Base-by-base conservation (phyloP, 2,113 vertebrate genomes). In the Dicentrarchus labrax region DNA sequence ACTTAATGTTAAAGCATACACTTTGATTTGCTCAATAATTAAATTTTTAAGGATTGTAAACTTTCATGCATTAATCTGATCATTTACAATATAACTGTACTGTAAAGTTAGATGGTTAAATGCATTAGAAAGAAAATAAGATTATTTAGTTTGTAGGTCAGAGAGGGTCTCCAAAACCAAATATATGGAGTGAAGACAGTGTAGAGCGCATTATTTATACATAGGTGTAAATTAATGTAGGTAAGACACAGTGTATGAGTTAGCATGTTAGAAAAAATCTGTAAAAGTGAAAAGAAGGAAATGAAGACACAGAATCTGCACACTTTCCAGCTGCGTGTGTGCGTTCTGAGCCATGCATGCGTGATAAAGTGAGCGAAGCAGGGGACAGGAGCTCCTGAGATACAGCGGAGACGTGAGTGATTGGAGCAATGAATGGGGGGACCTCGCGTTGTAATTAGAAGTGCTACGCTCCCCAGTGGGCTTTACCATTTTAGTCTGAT, bases 401-500 rank as follows among this genome's bases (percentile, higher is more conserved):
- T 76, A 53, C 36, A 79, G 64, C 19, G n/a, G 60, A 54, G 39
- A 65, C 2, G 21, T 87, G 85, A 87, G 15, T 72, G 88, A 90
- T 72, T 73, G 78, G 51, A 72, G 66, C 45, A 80, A 81, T 48
- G 69, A 86, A 79, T 50, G 51, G 60, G 51, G 39, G 22, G 75
- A 70, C 60, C 57, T 69, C 16, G 36, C 76, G 76, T 72, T 62
- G 60, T 84, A 89, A 92, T 91, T 90, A 90, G 72, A 89, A 80
- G 82, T 82, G 79, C 80, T 79, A 51, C 5, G 51, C 84, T 89
- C 74, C 62, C 69, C 78, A 51, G 82, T 19, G 39, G 38, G 84
- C 59, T 76, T 84, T 64, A 90, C 86, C 75, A 83, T 90, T 88
- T 91, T 84, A 89, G 67, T 88, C 76, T 76, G 57, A 90, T 85